These are phyloP conservation scores for Melanerpes formicivorus DNA, from an alignment of 2,113 vertebrate species.

Conservation along the genomic window DNA sequence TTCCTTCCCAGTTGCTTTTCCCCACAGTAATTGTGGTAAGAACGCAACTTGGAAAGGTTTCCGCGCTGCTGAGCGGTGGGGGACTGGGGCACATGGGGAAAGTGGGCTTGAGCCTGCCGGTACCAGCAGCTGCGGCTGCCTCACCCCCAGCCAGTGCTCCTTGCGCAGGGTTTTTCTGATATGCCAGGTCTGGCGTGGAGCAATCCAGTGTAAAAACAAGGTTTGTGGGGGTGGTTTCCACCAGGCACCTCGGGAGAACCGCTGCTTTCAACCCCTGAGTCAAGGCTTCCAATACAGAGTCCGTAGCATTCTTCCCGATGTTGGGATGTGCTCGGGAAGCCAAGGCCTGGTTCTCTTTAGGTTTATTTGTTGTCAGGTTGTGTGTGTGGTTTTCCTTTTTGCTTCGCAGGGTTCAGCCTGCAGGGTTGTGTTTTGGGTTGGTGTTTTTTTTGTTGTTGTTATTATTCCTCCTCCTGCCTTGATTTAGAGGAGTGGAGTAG, in stretches of 20 bases:
- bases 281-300: not conserved
- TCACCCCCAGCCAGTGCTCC: slow-evolving; percentile 29
- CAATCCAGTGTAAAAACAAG: slow-evolving; percentile 32
- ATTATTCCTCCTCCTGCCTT: slow-evolving; percentile 6
- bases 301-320: not conserved
- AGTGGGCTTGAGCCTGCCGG: slow-evolving; percentile 36
- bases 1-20: slow-evolving; percentile 48
- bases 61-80: slow-evolving; percentile 47
- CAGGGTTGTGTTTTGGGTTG: not conserved
- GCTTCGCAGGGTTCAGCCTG: not conserved
- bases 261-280: not conserved
- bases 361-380: slow-evolving; percentile 42
- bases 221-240: slow-evolving; percentile 50
- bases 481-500: slow-evolving; percentile 50
- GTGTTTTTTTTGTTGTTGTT: too few species aligned
- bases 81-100: slow-evolving; percentile 65
- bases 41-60: slow-evolving; percentile 62
- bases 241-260: slow-evolving; percentile 27
- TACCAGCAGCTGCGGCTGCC: slow-evolving; percentile 65
- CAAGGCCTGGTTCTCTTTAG: not conserved
- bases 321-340: not conserved
- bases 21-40: slow-evolving; percentile 57
- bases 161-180: not conserved
- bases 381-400: not conserved
- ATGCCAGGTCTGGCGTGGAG: slow-evolving; percentile 11